These are phyloP conservation scores for Scaptomyza polygonia DNA, from an alignment of 2,888 invertebrate genomes.

Conservation along the genomic window DNA sequence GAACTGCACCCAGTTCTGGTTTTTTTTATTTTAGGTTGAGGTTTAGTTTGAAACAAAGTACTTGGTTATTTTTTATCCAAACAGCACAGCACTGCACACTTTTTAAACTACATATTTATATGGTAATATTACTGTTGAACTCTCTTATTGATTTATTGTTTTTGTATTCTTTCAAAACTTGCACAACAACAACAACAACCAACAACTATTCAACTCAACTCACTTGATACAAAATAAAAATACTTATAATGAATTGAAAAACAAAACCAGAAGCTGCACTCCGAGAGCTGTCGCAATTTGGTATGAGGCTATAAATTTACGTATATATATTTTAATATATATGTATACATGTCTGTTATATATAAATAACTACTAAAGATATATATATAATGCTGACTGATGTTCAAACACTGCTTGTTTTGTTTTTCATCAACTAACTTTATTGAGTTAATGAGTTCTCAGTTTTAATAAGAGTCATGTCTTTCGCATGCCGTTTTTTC, in stretches of 20 bases:
- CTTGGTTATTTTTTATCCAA: conserved; percentile 32
- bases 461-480: conserved; percentile 5
- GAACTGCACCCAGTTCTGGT: conserved; percentile 40
- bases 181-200: conserved; percentile 58
- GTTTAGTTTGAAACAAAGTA: conserved; percentile 19
- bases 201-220: conserved; percentile 49
- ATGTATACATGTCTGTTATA: conserved; percentile 20
- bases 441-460: conserved; percentile 28
- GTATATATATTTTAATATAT: conserved; percentile 29
- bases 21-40: conserved; percentile 27
- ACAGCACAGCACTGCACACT: conserved; percentile 50
- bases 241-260: conserved; percentile 49
- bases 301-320: conserved; percentile 79
- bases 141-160: conserved; percentile 63
- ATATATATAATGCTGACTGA: conserved; percentile 63
- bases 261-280: conserved; percentile 83
- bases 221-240: conserved; percentile 16
- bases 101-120: conserved; percentile 28
- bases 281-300: conserved; percentile 85
- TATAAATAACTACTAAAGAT: conserved; percentile 28
- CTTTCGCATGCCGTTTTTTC: conserved; percentile 13
- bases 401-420: conserved; percentile 74
- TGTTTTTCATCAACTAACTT: conserved; percentile 57
- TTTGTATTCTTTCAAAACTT: conserved; percentile 67
- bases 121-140: conserved; percentile 45